Conservation (phyloP, 2,888 invertebrate species). For the Drosophila niveifrons region DNA sequence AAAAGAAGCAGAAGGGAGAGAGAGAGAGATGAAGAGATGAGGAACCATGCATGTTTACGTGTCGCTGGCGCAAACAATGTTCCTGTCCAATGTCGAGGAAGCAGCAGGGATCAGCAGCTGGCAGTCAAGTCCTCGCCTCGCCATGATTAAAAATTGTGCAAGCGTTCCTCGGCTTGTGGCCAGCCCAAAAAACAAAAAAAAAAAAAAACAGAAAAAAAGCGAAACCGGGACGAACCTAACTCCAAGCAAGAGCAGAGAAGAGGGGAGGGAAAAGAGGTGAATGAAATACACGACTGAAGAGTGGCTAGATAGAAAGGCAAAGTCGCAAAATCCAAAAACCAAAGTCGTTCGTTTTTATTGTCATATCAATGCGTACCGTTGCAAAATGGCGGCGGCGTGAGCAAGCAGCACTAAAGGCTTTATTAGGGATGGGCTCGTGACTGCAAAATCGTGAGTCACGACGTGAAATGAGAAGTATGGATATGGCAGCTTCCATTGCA, state of each 20-base stretch:
- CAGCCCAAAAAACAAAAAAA: conserved; percentile 6
- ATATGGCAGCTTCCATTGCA: too few species aligned
- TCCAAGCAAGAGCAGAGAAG: background rate
- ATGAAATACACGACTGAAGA: background rate
- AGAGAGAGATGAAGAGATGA: too few species aligned
- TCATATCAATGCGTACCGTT: conserved; percentile 71
- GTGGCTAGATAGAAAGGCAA: conserved; percentile 46
- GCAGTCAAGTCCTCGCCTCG: conserved; percentile 40
- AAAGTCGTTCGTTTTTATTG: conserved; percentile 77
- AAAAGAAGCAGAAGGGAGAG: background rate
- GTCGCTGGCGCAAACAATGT: conserved; percentile 69
- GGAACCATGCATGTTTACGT: conserved; percentile 74
- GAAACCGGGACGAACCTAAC: background rate
- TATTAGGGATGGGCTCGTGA: conserved; percentile 34
- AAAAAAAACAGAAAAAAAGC: background rate
- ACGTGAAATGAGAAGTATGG: too few species aligned
- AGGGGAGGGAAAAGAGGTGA: background rate
- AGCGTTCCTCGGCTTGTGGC: conserved; percentile 51
- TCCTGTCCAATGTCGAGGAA: conserved; percentile 13
- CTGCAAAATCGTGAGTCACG: background rate
- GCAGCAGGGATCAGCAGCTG: conserved; percentile 29
- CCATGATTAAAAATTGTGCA: conserved; percentile 79
- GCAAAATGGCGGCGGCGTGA: conserved; percentile 1
- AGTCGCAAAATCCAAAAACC: conserved; percentile 76
- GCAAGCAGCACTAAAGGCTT: background rate